Evolutionary conservation across 2,113 vertebrate species (phyloP).

Genomic region (Melanotaenia duboulayi): DNA sequence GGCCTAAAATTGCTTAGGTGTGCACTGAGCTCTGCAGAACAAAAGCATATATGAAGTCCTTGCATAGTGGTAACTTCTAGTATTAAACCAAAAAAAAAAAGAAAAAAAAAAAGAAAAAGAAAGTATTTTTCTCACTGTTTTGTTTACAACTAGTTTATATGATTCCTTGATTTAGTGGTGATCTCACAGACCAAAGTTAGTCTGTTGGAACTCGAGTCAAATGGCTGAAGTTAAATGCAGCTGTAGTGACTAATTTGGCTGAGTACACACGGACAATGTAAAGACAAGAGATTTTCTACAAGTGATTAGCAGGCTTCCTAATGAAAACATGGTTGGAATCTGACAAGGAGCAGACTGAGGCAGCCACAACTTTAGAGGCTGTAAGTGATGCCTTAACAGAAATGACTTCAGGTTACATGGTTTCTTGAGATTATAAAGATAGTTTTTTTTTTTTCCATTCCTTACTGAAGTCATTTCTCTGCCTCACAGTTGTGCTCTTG

Average conservation of each 20-base stretch:
- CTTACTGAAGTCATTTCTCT: neutral
- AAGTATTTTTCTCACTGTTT: neutral
- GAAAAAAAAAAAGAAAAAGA: neutral
- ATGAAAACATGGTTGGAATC: neutral
- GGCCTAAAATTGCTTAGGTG: conserved; percentile 37
- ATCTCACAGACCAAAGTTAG: neutral
- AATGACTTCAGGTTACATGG: neutral
- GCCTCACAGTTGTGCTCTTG: neutral
- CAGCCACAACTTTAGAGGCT: neutral
- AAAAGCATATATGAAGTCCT: conserved; percentile 5
- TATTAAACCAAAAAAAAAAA: neutral
- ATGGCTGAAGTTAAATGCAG: conserved; percentile 6
- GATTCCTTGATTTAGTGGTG: conserved; percentile 6
- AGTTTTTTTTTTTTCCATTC: neutral
- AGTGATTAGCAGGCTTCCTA: neutral
- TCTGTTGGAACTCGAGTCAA: conserved; percentile 6
- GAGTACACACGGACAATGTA: conserved; percentile 6
- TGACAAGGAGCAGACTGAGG: neutral
- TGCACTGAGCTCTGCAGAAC: conserved; percentile 9
- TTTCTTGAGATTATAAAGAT: neutral
- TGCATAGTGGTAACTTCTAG: neutral
- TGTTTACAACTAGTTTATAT: neutral
- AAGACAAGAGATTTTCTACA: neutral
- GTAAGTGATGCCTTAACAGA: neutral
- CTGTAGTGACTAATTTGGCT: conserved; percentile 3